Base-by-base conservation (phyloP, 1,140 invertebrate species). In the Thalassaphorura encarpata region DNA sequence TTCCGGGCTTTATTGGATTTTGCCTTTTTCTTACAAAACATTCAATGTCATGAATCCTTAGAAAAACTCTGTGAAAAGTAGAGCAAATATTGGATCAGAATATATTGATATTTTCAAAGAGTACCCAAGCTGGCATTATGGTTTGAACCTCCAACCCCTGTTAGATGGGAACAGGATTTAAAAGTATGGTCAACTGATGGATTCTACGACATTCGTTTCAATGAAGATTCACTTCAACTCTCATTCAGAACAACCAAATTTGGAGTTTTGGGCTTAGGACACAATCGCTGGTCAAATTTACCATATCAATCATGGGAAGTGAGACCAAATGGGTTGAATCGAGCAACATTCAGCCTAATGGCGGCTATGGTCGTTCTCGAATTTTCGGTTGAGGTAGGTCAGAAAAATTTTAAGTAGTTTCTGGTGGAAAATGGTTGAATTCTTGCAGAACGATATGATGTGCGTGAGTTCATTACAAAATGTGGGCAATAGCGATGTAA, bases 231-330 rank as follows among this genome's bases (percentile, higher is more conserved):
- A 64, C 79, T 85, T 47, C 55, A 54, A 5, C 21, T 62, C 2
- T 43, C 31, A 40, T 87, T 89, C 60, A 75, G 85, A 39, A 84
- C 81, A 1, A 83, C 83, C 0, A 75, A 78, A 58, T 75, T 89
- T 47, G 84, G 84, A 68, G 78, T 81, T 15, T 83, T 89, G 54
- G 86, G 81, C 2, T 74, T 90, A 42, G 86, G 83, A 0, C 75
- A 79, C 1, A 78, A 82, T 61, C 77, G 81, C 41, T 89, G 84
- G 70, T 76, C 80, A 21, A 89, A 89, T 70, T 73, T 90, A 57
- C 87, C 87, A 0, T 89, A 83, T 68, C 87, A 90, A 71, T 83
- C 81, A 6, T 91, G 86, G 85, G 87, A 90, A 67, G 62, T 89
- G 2, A 81, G 79, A 61, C 86, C 87, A 0, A 81, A 84, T 62